phyloP scores from a whole-genome alignment of 2,797 vertebrate species.

The Leptodactylus fallax region DNA sequence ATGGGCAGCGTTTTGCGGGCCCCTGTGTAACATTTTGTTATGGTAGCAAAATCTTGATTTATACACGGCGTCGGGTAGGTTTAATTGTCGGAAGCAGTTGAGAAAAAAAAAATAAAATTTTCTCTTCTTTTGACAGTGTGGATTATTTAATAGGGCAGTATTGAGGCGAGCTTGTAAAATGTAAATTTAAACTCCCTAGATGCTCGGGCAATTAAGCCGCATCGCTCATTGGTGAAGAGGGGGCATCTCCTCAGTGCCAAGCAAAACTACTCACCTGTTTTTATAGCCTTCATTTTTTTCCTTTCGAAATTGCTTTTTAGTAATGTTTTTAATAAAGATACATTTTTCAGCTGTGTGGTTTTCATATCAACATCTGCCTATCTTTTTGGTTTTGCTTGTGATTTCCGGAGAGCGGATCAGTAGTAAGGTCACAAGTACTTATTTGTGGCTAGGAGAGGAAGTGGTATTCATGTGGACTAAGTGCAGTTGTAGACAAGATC shows the following conservation, averaged over 20 bases:
- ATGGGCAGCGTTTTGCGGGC: slow-evolving; percentile 77
- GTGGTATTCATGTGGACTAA: slow-evolving; percentile 23
- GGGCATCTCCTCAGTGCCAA: slow-evolving; percentile 24
- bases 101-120: slow-evolving; percentile 79
- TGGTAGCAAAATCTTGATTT: slow-evolving; percentile 84
- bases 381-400: slow-evolving; percentile 55
- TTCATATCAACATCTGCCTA: slow-evolving; percentile 44
- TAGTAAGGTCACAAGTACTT: slow-evolving; percentile 44
- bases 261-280: slow-evolving; percentile 54
- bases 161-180: slow-evolving; percentile 74
- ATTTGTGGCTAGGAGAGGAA: slow-evolving; percentile 49
- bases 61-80: slow-evolving; percentile 74
- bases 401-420: slow-evolving; percentile 36
- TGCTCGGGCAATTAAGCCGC: slow-evolving; percentile 66
- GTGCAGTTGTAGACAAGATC: slow-evolving; percentile 6
- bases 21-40: slow-evolving; percentile 82
- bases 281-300: slow-evolving; percentile 27
- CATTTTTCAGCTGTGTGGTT: slow-evolving; percentile 28
- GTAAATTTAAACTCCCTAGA: slow-evolving; percentile 70
- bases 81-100: slow-evolving; percentile 80
- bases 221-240: slow-evolving; percentile 61
- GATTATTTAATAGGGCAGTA: slow-evolving; percentile 77
- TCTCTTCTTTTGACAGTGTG: slow-evolving; percentile 68
- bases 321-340: slow-evolving; percentile 25
- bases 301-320: slow-evolving; percentile 39